These are phyloP conservation scores for Neomorphus geoffroyi DNA, from an alignment of 2,797 vertebrate genomes.

Conservation along the genomic window DNA sequence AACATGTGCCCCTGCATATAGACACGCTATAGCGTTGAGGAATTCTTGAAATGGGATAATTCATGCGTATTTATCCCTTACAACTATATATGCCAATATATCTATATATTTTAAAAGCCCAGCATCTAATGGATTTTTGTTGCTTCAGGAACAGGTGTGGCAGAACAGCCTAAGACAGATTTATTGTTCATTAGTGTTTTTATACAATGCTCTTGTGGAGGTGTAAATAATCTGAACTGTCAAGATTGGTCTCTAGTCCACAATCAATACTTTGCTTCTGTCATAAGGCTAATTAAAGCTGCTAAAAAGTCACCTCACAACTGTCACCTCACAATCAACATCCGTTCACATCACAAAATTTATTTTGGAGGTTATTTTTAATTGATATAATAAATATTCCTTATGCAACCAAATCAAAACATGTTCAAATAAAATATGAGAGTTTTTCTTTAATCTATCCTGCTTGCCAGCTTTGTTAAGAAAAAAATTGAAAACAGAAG, in stretches of 20 bases:
- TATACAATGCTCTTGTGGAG: slow-evolving; percentile 79
- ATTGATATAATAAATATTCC: slow-evolving; percentile 82
- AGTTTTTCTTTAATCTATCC: slow-evolving; percentile 57
- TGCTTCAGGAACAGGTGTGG: slow-evolving; percentile 83
- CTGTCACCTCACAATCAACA: slow-evolving; percentile 77
- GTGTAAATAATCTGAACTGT: slow-evolving; percentile 82
- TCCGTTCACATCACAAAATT: slow-evolving; percentile 76
- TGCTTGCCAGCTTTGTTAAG: slow-evolving; percentile 62
- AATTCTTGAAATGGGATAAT: slow-evolving; percentile 31
- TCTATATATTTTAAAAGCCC: slow-evolving; percentile 63
- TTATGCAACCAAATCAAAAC: slow-evolving; percentile 66
- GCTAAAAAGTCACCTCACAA: slow-evolving; percentile 81
- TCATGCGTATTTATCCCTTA: slow-evolving; percentile 34
- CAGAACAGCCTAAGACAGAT: slow-evolving; percentile 76
- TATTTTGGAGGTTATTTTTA: slow-evolving; percentile 78
- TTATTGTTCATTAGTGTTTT: slow-evolving; percentile 87
- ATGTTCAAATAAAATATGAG: slow-evolving; percentile 70
- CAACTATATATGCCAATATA: slow-evolving; percentile 61
- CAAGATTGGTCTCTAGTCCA: slow-evolving; percentile 80
- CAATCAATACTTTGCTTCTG: slow-evolving; percentile 85
- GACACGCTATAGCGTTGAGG: not conserved
- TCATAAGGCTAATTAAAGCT: slow-evolving; percentile 84
- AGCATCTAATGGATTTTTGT: slow-evolving; percentile 79
- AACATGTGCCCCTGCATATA: not conserved
- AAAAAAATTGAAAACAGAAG: slow-evolving; percentile 68